Percentiles rank a stretch among this genome's conserved stretches.
Evolutionary conservation across 2,113 vertebrate genomes (phyloP).

Genomic region (Fregetta grallaria): DNA sequence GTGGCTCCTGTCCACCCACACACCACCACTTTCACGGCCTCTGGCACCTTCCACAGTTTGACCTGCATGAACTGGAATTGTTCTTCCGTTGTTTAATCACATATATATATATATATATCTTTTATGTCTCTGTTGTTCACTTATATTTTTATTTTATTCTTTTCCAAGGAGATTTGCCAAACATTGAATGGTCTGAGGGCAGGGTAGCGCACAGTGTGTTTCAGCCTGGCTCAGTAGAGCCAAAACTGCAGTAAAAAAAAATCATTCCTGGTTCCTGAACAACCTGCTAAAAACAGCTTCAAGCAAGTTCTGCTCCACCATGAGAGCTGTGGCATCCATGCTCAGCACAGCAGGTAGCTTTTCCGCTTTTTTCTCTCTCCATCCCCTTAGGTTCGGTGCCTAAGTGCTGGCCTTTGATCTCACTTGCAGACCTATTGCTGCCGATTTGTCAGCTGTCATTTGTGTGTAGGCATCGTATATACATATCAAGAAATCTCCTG

Average conservation of each 20-base stretch:
- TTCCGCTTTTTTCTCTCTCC: background rate
- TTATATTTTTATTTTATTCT: background rate
- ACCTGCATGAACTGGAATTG: background rate
- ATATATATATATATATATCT: background rate
- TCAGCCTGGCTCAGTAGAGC: background rate
- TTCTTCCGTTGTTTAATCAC: background rate
- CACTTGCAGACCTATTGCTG: background rate
- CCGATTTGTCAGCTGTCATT: background rate
- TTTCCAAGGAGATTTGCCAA: background rate
- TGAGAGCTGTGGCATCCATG: background rate
- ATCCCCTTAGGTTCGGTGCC: background rate
- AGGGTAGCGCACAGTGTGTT: background rate
- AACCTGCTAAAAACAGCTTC: background rate
- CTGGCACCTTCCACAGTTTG: background rate
- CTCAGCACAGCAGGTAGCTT: background rate
- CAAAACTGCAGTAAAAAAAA: background rate
- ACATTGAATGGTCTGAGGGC: background rate
- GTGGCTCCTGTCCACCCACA: background rate
- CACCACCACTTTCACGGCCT: background rate
- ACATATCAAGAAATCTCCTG: background rate
- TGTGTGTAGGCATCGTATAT: background rate
- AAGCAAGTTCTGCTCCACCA: background rate
- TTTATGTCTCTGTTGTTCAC: background rate
- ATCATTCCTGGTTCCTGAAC: background rate
- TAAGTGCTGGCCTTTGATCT: background rate